Conservation (phyloP, 2,113 vertebrate genomes). For the Myotis yumanensis region DNA sequence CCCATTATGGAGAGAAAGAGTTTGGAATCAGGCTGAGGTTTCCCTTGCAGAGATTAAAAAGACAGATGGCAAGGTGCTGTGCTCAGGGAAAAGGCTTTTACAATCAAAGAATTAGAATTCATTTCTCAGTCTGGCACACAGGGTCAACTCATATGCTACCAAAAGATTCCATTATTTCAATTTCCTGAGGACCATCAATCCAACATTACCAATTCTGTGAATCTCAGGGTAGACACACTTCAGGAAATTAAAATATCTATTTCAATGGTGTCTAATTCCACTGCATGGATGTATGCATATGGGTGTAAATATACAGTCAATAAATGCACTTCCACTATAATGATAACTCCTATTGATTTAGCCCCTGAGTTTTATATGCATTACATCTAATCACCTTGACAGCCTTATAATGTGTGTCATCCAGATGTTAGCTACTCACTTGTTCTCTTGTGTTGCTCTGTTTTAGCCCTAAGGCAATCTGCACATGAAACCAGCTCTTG, state of each 20-base stretch:
- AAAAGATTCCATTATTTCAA: conserved; percentile 58
- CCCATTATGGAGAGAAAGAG: conserved; percentile 64
- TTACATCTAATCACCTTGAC: no score
- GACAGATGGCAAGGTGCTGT: conserved; percentile 65
- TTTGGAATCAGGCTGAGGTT: conserved; percentile 60
- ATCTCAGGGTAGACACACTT: conserved; percentile 27
- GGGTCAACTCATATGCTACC: conserved; percentile 47
- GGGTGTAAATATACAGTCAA: background rate
- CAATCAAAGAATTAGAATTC: conserved; percentile 69
- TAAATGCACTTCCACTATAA: background rate
- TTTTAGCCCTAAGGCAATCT: background rate
- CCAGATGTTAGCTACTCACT: background rate
- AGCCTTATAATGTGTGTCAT: background rate
- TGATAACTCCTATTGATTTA: background rate
- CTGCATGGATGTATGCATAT: background rate
- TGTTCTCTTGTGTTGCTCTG: background rate
- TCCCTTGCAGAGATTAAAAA: conserved; percentile 74
- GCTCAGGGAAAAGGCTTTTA: conserved; percentile 38
- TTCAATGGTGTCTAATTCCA: conserved; percentile 45
- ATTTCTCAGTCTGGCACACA: conserved; percentile 46
- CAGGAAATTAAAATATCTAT: conserved; percentile 61
- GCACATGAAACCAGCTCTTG: conserved; percentile 13
- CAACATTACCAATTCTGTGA: conserved; percentile 37
- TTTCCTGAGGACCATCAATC: conserved; percentile 51
- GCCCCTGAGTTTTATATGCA: background rate